Base-by-base conservation (phyloP, 2,113 vertebrate genomes). In the Platysteira castanea region DNA sequence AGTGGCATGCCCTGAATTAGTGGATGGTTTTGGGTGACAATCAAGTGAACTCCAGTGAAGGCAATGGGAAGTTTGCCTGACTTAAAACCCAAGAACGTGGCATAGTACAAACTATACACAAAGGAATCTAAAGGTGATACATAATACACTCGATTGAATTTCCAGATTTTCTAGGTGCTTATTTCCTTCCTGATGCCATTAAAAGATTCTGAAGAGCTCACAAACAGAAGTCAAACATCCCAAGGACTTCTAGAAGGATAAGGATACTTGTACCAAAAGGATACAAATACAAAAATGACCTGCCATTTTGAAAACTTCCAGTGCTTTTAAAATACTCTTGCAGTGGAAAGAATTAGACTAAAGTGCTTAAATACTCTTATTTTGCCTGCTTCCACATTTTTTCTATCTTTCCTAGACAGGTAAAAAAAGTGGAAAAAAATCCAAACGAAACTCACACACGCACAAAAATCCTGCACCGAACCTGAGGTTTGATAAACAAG, bases 131-230 rank as follows among this genome's bases (percentile, higher is more conserved):
- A 78, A 78, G 15, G 60, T 41, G n/a, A 24, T 10, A 15, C 1
- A 4, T 16, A 47, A 63, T 33, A 28, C 1, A 1, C 22, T 14
- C 4, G 0, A 3, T 2, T n/a, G 8, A 39, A n/a, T 63, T 91
- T 60, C 53, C 70, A 39, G 33, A 33, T 53, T 47, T 82, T 89
- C 30, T 42, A 80, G 28, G 42, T 22, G 2, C 3, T 54, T 35
- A 33, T 70, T 74, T 87, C 50, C 19, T 74, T 87, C 50, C 19
- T 18, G 56, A 52, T 5, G 12, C 31, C 35, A 70, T 71, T 46
- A n/a, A 41, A 81, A 67, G 23, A 11, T 67, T 50, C 28, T 74
- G 18, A 73, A 42, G 24, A 67, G 44, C 6, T 78, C 42, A 47
- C 3, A 10, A 54, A 42, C 7, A 41, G 8, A 50, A 77, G 19